These are phyloP conservation scores for Pinna nobilis DNA, from an alignment of 1,140 invertebrate genomes.

Conservation along the genomic window DNA sequence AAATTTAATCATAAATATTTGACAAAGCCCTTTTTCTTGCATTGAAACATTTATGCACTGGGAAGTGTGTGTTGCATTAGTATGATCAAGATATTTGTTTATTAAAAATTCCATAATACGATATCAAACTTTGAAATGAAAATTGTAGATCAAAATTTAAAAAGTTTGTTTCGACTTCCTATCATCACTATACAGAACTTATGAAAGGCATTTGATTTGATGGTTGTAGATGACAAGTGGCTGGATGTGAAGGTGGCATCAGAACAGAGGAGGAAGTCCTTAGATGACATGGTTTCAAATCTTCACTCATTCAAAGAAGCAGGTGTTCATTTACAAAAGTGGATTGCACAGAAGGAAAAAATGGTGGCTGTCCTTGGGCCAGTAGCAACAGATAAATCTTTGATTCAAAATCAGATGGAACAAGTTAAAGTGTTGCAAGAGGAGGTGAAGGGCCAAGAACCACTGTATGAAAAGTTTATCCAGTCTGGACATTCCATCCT, in stretches of 20 bases:
- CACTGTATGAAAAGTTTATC: slow-evolving; percentile 89
- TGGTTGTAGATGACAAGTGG: slow-evolving; percentile 83
- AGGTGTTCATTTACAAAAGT: slow-evolving; percentile 88
- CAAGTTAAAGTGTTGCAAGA: slow-evolving; percentile 91
- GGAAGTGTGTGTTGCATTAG: too few species aligned
- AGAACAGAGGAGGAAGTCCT: slow-evolving; percentile 87
- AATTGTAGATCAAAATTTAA: neutral
- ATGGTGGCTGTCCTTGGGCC: slow-evolving; percentile 96
- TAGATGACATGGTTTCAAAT: slow-evolving; percentile 82
- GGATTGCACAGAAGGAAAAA: slow-evolving; percentile 94
- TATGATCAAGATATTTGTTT: too few species aligned
- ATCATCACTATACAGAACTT: neutral
- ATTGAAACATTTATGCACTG: too few species aligned
- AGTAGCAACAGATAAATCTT: slow-evolving; percentile 93
- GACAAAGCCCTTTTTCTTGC: too few species aligned
- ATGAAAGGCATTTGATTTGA: neutral
- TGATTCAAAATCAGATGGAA: slow-evolving; percentile 96
- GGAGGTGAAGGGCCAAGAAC: slow-evolving; percentile 93
- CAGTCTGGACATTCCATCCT: slow-evolving; percentile 87
- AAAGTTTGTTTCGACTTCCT: too few species aligned
- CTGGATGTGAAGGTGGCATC: slow-evolving; percentile 88
- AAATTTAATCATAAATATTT: slow-evolving; percentile 82
- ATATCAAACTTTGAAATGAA: neutral
- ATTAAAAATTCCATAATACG: too few species aligned
- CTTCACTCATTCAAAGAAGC: slow-evolving; percentile 93